phyloP scores from a whole-genome alignment of 2,113 vertebrate species.

The Mus pahari region DNA sequence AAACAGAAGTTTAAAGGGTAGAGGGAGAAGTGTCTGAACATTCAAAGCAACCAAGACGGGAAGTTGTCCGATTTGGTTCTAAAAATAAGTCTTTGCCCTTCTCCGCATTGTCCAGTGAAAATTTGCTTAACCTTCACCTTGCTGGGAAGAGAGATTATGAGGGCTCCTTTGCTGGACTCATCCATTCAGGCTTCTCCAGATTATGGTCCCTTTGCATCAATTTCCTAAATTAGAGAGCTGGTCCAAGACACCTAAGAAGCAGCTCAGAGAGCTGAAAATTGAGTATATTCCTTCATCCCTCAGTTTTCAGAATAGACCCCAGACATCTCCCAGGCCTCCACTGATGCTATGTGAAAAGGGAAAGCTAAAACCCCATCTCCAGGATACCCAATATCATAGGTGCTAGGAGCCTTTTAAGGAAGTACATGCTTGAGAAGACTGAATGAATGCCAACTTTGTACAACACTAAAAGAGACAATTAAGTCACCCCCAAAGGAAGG shows the following conservation, averaged over 20 bases:
- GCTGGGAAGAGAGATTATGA: not conserved
- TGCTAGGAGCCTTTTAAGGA: not conserved
- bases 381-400: not conserved
- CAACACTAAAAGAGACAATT: not conserved
- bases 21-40: conserved; percentile 11
- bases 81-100: conserved; percentile 27
- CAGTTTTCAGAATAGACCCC: not conserved
- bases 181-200: not conserved
- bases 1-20: conserved; percentile 34
- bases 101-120: not conserved
- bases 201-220: not conserved
- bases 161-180: not conserved
- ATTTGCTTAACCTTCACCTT: not conserved
- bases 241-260: not conserved
- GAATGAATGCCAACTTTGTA: not conserved
- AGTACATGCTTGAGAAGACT: not conserved
- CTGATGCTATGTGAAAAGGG: not conserved
- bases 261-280: not conserved
- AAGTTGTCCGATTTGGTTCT: conserved; percentile 1
- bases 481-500: not conserved
- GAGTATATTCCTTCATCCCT: not conserved
- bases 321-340: not conserved
- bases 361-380: not conserved
- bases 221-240: not conserved
- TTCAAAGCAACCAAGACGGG: conserved; percentile 37